phyloP scores from a whole-genome alignment of 2,797 vertebrate genomes.

The Streptopelia turtur region DNA sequence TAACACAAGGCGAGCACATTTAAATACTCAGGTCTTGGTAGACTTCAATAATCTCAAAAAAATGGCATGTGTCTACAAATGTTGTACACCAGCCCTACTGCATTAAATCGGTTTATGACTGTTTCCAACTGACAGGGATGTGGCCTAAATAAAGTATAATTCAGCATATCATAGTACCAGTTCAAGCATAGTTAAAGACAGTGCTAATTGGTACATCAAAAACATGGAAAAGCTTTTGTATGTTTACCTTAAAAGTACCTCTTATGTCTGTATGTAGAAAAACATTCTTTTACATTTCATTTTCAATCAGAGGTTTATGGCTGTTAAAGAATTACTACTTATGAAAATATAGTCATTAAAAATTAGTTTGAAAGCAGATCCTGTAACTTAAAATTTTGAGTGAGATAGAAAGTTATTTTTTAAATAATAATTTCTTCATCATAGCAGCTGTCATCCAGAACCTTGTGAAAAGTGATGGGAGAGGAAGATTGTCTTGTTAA shows the following conservation, averaged over 20 bases:
- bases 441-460: background rate
- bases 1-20: background rate
- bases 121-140: background rate
- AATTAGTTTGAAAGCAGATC: background rate
- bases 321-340: background rate
- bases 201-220: background rate
- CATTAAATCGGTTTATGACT: background rate
- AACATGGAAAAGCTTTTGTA: background rate
- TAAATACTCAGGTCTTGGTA: background rate
- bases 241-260: background rate
- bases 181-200: background rate
- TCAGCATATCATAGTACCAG: background rate
- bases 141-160: background rate
- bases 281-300: background rate
- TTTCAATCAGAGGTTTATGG: background rate
- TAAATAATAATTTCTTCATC: slow-evolving; percentile 9
- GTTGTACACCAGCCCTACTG: background rate
- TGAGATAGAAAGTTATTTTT: background rate
- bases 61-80: background rate
- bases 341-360: background rate
- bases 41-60: background rate
- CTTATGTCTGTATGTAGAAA: background rate
- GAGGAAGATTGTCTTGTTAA: background rate
- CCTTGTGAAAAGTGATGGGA: background rate
- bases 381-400: background rate